Evolutionary conservation across 2,888 invertebrate species (phyloP).

Genomic region (Drosophila aldrichi): DNA sequence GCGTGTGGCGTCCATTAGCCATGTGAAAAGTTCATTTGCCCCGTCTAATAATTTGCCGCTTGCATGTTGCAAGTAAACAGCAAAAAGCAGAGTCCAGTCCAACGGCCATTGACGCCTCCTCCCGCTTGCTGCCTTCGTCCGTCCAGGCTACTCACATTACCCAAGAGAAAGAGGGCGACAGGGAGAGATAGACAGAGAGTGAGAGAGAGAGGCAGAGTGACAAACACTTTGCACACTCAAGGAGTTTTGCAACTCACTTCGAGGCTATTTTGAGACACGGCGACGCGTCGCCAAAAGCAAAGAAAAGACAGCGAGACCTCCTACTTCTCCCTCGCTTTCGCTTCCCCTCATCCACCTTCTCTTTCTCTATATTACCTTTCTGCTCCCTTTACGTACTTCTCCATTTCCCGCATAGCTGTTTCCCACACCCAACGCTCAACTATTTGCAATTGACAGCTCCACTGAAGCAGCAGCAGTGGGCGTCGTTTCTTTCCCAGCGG

Average conservation of each 20-base stretch:
- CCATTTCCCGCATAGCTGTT: constrained; percentile 15
- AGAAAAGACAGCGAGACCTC: constrained; percentile 13
- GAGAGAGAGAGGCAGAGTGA: constrained; percentile 14
- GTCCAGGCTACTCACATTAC: constrained; percentile 62
- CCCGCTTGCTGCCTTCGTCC: constrained; percentile 23
- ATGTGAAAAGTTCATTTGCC: constrained; percentile 81
- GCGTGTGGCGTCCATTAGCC: constrained; percentile 68
- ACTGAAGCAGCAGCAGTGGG: constrained; percentile 48
- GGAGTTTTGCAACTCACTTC: constrained; percentile 61
- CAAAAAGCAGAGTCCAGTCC: constrained; percentile 28
- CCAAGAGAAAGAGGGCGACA: constrained; percentile 18
- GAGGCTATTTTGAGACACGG: constrained; percentile 66
- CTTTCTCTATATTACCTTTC: not conserved
- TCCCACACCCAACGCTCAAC: constrained; percentile 10
- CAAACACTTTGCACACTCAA: constrained; percentile 45
- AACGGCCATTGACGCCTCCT: constrained; percentile 34
- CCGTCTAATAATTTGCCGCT: constrained; percentile 77
- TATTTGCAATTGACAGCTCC: constrained; percentile 56
- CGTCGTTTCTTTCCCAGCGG: constrained; percentile 54
- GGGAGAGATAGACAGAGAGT: constrained; percentile 7
- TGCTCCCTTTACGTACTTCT: not conserved
- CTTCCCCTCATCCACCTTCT: not conserved
- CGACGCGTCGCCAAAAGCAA: constrained; percentile 34
- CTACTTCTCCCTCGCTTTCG: not conserved
- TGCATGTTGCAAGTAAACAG: constrained; percentile 66